Evolutionary conservation across 1,140 invertebrate genomes (phyloP).

Genomic region (Metopolophium dirhodum): DNA sequence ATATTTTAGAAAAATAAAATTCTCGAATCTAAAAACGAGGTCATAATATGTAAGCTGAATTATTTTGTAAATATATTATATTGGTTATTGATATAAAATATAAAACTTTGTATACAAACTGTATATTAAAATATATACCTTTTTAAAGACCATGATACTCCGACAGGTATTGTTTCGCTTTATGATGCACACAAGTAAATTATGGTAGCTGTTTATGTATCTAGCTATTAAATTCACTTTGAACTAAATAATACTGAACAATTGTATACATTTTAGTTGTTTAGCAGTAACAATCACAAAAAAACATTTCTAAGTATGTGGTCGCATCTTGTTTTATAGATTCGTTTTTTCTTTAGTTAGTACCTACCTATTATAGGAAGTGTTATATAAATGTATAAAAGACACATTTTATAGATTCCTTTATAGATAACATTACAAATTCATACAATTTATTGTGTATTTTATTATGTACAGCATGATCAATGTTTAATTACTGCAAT

Average conservation of each 20-base stretch:
- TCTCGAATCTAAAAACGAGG: neutral
- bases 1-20: neutral
- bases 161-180: neutral
- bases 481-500: neutral
- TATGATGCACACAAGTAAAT: neutral
- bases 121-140: neutral
- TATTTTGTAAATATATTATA: neutral
- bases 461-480: neutral
- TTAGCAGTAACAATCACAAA: neutral
- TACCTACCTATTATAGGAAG: constrained; percentile 18
- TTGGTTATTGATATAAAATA: neutral
- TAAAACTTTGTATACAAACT: neutral
- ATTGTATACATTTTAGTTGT: neutral
- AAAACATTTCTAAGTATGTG: neutral
- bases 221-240: neutral
- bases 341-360: neutral
- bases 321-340: neutral
- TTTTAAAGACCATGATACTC: neutral
- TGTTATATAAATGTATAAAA: neutral
- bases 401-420: neutral
- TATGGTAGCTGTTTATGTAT: neutral
- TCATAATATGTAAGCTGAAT: neutral
- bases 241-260: constrained; percentile 7
- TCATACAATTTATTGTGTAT: neutral
- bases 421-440: neutral